Evolutionary conservation across 2,797 vertebrate genomes (phyloP).

Genomic region (Lepilemur ruficaudatus): DNA sequence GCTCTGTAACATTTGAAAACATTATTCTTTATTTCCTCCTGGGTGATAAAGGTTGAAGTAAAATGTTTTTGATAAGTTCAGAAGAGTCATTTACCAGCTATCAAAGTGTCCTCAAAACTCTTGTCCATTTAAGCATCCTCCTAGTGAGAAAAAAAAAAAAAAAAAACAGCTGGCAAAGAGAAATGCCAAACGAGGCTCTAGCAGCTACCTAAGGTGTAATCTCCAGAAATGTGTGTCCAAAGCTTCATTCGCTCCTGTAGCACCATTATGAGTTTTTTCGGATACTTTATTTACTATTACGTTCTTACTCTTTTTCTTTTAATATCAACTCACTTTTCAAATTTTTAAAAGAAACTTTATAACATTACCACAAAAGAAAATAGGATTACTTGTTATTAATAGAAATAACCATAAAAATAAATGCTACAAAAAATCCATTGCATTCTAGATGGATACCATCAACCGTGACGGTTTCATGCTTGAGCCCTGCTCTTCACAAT

Average conservation of each 20-base stretch:
- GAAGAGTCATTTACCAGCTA: background rate
- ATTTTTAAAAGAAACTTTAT: background rate
- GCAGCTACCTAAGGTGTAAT: background rate
- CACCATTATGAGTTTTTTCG: background rate
- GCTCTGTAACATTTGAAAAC: background rate
- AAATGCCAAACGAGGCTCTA: background rate
- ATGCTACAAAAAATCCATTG: background rate
- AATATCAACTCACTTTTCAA: background rate
- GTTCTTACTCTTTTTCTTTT: background rate
- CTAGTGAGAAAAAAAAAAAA: background rate
- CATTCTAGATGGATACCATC: background rate
- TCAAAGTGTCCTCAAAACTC: background rate
- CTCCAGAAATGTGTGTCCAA: background rate
- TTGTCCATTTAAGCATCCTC: background rate
- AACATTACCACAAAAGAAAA: background rate
- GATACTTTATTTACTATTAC: background rate
- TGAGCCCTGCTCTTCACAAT: background rate
- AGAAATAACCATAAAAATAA: background rate
- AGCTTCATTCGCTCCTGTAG: background rate
- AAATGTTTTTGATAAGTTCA: constrained; percentile 9
- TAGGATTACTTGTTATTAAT: background rate
- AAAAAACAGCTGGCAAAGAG: background rate
- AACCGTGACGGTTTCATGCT: background rate
- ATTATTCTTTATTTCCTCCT: background rate
- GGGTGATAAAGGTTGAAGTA: constrained; percentile 3